phyloP scores from a whole-genome alignment of 2,113 vertebrate genomes.

The Cisticola juncidis region DNA sequence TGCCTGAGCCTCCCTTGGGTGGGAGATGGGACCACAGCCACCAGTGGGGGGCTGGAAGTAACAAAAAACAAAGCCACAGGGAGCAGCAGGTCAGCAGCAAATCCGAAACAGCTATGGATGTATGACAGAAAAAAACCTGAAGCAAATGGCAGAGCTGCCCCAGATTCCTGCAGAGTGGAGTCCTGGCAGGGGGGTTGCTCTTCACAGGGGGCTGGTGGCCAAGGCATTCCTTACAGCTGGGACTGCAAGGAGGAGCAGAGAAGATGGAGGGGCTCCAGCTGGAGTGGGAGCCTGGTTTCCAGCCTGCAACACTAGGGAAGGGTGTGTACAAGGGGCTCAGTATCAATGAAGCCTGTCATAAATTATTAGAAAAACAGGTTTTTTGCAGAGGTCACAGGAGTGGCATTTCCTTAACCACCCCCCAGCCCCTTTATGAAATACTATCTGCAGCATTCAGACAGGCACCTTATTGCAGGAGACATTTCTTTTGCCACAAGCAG shows the following conservation, averaged over 20 bases:
- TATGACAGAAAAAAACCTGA: background rate
- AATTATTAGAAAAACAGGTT: background rate
- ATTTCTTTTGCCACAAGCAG: background rate
- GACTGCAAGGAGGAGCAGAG: background rate
- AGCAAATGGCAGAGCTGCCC: background rate
- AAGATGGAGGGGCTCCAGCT: background rate
- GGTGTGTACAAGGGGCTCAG: accelerated
- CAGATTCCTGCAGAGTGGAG: background rate
- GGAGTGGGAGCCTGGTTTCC: background rate
- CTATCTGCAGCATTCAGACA: background rate
- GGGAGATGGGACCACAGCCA: background rate
- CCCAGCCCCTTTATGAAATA: background rate
- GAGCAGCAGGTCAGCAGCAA: background rate
- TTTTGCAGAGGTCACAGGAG: background rate
- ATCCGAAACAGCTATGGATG: accelerated
- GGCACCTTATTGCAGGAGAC: background rate
- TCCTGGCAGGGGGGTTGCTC: accelerated
- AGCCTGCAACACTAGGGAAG: accelerated
- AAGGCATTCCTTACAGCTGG: background rate
- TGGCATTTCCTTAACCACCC: background rate
- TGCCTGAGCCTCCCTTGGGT: background rate
- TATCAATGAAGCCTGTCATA: background rate
- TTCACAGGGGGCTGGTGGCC: background rate
- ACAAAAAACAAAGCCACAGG: accelerated
- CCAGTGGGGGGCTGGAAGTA: accelerated